These are phyloP conservation scores for Tetrao urogallus DNA, from an alignment of 2,113 vertebrate species.

Conservation along the genomic window DNA sequence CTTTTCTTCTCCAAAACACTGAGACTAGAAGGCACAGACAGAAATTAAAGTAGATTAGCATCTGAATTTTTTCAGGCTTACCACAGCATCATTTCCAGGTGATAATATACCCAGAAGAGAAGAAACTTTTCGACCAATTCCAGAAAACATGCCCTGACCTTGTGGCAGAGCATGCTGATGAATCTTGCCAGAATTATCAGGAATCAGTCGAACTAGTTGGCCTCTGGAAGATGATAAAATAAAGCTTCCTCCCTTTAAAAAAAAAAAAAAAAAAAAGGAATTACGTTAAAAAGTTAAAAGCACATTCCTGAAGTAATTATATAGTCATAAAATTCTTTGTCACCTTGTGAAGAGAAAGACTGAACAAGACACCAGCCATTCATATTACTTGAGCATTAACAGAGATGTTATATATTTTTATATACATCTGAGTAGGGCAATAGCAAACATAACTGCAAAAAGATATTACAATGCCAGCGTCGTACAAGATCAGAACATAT, in stretches of 20 bases:
- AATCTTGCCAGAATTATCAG: constrained; percentile 86
- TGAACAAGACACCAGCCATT: not conserved
- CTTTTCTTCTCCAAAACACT: not conserved
- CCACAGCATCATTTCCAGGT: constrained; percentile 81
- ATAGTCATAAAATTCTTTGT: not conserved
- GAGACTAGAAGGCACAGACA: not conserved
- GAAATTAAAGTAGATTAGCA: not conserved
- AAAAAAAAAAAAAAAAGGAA: constrained; percentile 9
- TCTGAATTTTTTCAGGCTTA: constrained; percentile 75
- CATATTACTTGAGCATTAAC: not conserved
- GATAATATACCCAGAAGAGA: constrained; percentile 93
- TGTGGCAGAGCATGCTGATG: constrained; percentile 84
- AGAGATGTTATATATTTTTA: not conserved
- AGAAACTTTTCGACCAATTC: constrained; percentile 92
- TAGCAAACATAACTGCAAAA: not conserved
- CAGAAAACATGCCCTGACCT: constrained; percentile 93
- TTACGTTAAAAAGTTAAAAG: not conserved
- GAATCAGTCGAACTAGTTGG: constrained; percentile 82
- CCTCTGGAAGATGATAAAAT: constrained; percentile 85
- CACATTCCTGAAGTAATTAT: not conserved
- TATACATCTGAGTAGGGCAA: not conserved
- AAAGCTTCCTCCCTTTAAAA: constrained; percentile 87
- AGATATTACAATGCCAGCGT: not conserved
- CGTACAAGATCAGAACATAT: not conserved
- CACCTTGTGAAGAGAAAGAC: not conserved